phyloP scores from a whole-genome alignment of 2,113 vertebrate species.

The Macaca mulatta region DNA sequence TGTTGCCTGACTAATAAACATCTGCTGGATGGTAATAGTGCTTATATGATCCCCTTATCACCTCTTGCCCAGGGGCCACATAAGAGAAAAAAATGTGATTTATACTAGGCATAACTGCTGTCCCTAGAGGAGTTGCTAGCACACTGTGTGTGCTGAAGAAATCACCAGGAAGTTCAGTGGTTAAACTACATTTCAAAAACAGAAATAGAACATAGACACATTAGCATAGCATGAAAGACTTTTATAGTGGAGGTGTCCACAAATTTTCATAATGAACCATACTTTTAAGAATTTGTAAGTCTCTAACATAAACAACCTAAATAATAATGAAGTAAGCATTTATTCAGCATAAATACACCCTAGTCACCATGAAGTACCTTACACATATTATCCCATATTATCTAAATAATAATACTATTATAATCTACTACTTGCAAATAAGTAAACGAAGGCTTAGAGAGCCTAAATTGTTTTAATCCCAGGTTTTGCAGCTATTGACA shows the following conservation, averaged over 20 bases:
- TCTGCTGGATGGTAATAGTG: fast-evolving
- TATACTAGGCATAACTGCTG: neutral
- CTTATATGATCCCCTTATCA: neutral
- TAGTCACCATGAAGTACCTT: neutral
- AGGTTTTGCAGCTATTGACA: neutral
- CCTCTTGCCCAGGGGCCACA: neutral
- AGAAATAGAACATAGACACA: neutral
- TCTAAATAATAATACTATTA: neutral
- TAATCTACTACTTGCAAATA: neutral
- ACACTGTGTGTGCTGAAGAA: neutral
- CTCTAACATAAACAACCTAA: neutral
- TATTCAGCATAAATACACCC: neutral
- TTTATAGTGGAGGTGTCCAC: neutral
- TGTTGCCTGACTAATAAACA: neutral
- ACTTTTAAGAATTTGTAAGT: neutral
- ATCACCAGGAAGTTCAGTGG: neutral
- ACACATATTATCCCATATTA: neutral
- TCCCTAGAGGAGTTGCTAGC: neutral
- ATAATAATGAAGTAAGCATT: neutral
- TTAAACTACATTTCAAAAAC: neutral
- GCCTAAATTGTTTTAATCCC: neutral
- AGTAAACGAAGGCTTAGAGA: neutral
- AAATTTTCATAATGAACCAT: neutral
- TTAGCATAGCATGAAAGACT: neutral
- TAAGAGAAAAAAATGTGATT: neutral